Evolutionary conservation across 2,113 vertebrate species (phyloP), one percentile per base, ranked within the genome.

Genomic region (Indicator indicator): DNA sequence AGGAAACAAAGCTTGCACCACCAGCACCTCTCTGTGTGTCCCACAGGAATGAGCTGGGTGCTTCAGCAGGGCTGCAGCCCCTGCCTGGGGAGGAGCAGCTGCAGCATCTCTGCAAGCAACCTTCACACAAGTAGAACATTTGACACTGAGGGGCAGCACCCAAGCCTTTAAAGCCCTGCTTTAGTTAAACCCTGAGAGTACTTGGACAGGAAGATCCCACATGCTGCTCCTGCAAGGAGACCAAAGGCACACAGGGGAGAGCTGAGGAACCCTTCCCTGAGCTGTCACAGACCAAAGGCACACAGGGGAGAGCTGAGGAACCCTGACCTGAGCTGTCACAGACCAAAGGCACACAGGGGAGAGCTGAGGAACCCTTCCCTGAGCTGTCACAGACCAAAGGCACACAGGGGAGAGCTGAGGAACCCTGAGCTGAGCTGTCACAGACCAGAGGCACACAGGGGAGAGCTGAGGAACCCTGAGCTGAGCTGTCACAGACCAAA

Each of bases 1-100:
- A 94, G 44, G 87, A 89, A 94, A 94, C 13, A 75, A 56, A 40
- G 32, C 62, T 89, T 83, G 77, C 40, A 81, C n/a, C 85, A 81
- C 15, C 24, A 44, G 42, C 2, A 0, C 3, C 12, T 28, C n/a
- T 58, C 40, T 58, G n/a, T 9, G 63, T 36, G 48, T 26, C 58
- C 27, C 16, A 52, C 50, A 21, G 27, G 40, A 78, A 32, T 11
- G 9, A 30, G 24, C 56, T 59, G 17, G 1, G 9, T 2, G 26
- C 23, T 13, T 46, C 8, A 16, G 48, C 14, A 0, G 6, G 70
- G 7, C 40, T 33, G 56, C 60, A 38, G 19, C 5, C 40, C 44
- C 63, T 62, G 46, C n/a, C 27, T 64, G 26, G 74, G 32, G 23
- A 70, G 20, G 59, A 72, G 2, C 0, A 2, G 5, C 59, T 15